phyloP scores from a whole-genome alignment of 1,140 invertebrate genomes.

The Megalonaias nervosa region DNA sequence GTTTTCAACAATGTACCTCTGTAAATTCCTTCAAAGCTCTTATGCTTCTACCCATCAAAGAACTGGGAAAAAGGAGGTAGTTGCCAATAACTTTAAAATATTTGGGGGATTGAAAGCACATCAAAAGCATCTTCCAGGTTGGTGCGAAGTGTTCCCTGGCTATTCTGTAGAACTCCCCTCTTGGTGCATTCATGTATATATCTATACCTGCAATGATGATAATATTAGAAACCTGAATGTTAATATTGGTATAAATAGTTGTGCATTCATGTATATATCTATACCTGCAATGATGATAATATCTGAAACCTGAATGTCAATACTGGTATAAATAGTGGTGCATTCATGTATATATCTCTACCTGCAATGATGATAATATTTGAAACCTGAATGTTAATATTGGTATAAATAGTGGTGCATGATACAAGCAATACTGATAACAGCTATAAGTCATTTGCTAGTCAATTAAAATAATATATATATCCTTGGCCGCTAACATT shows the following conservation, averaged over 20 bases:
- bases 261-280: conserved; percentile 28
- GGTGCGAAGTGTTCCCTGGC: conserved; percentile 9
- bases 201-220: conserved; percentile 23
- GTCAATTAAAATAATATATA: no score
- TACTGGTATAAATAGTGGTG: not conserved
- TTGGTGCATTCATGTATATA: conserved; percentile 28
- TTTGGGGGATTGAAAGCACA: conserved; percentile 8
- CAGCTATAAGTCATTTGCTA: no score
- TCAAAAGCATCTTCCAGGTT: conserved; percentile 12
- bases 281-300: conserved; percentile 13
- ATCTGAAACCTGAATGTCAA: no score
- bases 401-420: not conserved
- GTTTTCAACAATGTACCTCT: not conserved
- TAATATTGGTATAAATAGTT: not conserved
- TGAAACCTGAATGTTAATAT: no score
- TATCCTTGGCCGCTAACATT: no score
- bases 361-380: conserved; percentile 6
- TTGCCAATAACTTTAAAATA: conserved; percentile 12
- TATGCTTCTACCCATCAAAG: conserved; percentile 9
- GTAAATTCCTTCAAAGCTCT: conserved; percentile 13
- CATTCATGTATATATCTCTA: conserved; percentile 34
- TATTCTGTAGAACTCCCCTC: conserved; percentile 3
- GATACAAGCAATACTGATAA: no score
- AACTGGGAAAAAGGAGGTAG: conserved; percentile 13
- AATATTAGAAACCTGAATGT: no score